These are phyloP conservation scores for Nomia melanderi DNA, from an alignment of 1,140 invertebrate genomes.

Conservation along the genomic window DNA sequence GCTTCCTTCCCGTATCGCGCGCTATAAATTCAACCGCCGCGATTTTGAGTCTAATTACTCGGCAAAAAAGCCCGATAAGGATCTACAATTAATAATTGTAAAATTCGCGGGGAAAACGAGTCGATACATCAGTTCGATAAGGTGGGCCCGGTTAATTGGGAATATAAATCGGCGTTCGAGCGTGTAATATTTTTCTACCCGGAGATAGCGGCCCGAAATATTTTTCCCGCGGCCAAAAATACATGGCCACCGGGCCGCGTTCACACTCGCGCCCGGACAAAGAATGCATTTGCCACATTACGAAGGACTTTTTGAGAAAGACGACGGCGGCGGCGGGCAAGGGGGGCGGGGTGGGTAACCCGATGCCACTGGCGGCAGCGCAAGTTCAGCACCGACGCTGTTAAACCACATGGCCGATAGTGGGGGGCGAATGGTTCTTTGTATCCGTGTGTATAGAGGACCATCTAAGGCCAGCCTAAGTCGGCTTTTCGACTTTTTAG, in stretches of 20 bases:
- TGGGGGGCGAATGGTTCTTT: constrained; percentile 26
- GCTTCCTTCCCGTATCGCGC: too few species aligned
- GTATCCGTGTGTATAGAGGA: constrained; percentile 7
- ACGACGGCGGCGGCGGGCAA: too few species aligned
- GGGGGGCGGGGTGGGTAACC: constrained; percentile 63
- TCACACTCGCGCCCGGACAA: constrained; percentile 52
- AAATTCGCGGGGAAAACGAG: too few species aligned
- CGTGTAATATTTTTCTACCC: neutral
- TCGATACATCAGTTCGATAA: too few species aligned
- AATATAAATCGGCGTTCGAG: too few species aligned
- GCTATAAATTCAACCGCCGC: too few species aligned
- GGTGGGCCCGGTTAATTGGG: too few species aligned
- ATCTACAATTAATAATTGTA: too few species aligned
- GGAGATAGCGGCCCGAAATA: constrained; percentile 5
- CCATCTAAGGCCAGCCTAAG: constrained; percentile 3
- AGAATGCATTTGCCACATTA: constrained; percentile 69
- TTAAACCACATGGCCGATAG: constrained; percentile 46
- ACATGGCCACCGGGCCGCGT: constrained; percentile 9
- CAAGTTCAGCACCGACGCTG: constrained; percentile 51
- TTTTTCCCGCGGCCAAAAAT: constrained; percentile 30
- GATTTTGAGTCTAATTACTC: too few species aligned
- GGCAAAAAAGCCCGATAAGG: too few species aligned
- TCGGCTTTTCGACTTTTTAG: constrained; percentile 19
- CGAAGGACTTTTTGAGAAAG: constrained; percentile 45
- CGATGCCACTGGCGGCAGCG: constrained; percentile 63